phyloP scores from a whole-genome alignment of 2,797 vertebrate genomes.

The Hemibagrus guttatus region DNA sequence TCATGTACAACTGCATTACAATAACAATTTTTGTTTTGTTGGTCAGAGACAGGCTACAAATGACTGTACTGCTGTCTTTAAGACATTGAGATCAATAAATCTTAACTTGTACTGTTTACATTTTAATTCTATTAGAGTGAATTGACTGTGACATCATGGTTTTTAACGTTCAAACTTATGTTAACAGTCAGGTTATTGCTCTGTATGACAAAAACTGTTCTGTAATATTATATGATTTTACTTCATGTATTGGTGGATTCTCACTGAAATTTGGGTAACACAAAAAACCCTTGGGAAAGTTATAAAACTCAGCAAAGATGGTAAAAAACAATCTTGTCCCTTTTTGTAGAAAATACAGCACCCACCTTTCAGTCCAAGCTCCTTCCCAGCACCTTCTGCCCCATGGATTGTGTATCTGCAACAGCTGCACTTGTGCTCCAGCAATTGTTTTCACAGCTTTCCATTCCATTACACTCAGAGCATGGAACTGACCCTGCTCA shows the following conservation, averaged over 20 bases:
- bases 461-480: conserved; percentile 86
- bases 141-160: background rate
- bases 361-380: conserved; percentile 85
- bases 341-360: conserved; percentile 7
- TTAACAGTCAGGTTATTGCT: background rate
- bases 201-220: background rate
- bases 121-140: background rate
- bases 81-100: background rate
- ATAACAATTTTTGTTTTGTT: background rate
- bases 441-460: conserved; percentile 70
- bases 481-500: conserved; percentile 86
- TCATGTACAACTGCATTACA: background rate
- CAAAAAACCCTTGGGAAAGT: background rate
- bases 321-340: background rate
- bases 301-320: background rate
- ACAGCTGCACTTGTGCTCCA: conserved; percentile 72
- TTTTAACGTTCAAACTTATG: background rate
- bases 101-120: background rate
- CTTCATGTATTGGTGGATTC: background rate
- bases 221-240: background rate
- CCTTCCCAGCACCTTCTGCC: conserved; percentile 88
- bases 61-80: background rate
- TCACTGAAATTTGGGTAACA: background rate
- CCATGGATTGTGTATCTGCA: conserved; percentile 93
- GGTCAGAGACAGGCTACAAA: background rate